These are phyloP conservation scores for Sinopyrophorus schimmeli DNA, from an alignment of 2,888 invertebrate genomes.

Conservation along the genomic window DNA sequence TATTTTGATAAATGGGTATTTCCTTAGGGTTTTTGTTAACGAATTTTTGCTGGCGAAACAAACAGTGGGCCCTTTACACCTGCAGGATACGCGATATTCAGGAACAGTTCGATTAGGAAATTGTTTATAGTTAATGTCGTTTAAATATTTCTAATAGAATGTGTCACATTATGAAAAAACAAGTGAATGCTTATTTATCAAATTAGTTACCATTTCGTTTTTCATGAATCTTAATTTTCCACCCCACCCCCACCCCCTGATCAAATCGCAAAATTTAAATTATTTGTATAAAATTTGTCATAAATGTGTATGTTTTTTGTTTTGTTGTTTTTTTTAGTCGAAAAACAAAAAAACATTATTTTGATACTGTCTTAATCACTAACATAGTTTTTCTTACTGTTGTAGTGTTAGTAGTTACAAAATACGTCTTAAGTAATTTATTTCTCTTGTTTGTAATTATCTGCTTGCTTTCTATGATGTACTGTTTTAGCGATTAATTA, in stretches of 20 bases:
- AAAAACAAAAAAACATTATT: slow-evolving; percentile 43
- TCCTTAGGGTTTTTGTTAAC: slow-evolving; percentile 22
- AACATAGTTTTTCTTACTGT: slow-evolving; percentile 31
- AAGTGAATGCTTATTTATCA: slow-evolving; percentile 45
- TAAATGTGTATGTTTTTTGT: slow-evolving; percentile 31
- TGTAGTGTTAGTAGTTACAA: slow-evolving; percentile 33
- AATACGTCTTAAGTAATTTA: slow-evolving; percentile 38
- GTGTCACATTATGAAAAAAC: slow-evolving; percentile 1
- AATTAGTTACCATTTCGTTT: slow-evolving; percentile 43
- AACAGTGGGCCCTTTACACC: slow-evolving; percentile 29
- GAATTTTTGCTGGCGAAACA: slow-evolving; percentile 1
- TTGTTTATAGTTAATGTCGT: slow-evolving; percentile 5
- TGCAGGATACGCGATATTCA: slow-evolving; percentile 14
- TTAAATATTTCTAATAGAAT: slow-evolving; percentile 7
- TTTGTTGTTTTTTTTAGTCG: slow-evolving; percentile 40
- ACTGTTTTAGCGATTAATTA: too few species aligned
- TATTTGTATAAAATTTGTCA: slow-evolving; percentile 26
- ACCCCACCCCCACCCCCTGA: neutral
- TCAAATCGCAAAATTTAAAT: slow-evolving; percentile 11
- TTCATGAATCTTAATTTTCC: slow-evolving; percentile 8
- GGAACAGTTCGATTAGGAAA: slow-evolving; percentile 4
- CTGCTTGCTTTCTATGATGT: too few species aligned
- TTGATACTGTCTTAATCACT: slow-evolving; percentile 43
- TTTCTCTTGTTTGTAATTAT: slow-evolving; percentile 33
- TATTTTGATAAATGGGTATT: slow-evolving; percentile 42